These are phyloP conservation scores for Strix occidentalis DNA, from an alignment of 2,797 vertebrate genomes.

Conservation along the genomic window DNA sequence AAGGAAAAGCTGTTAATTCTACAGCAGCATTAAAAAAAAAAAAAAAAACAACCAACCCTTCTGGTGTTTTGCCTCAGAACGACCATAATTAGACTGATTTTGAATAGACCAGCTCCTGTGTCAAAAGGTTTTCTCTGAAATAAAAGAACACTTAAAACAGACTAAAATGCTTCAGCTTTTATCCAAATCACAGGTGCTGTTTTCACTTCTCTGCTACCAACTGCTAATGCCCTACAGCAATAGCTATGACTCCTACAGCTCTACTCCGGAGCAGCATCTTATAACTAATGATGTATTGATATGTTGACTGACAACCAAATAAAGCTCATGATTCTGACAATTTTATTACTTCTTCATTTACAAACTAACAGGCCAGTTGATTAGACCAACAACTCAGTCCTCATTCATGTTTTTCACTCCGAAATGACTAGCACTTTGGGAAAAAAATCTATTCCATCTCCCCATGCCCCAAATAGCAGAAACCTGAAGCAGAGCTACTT, in stretches of 20 bases:
- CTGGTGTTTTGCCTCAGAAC: not conserved
- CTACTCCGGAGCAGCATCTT: not conserved
- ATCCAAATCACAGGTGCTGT: not conserved
- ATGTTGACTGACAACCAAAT: not conserved
- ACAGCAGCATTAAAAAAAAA: not conserved
- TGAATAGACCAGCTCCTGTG: not conserved
- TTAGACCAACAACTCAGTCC: not conserved
- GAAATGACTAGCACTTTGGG: not conserved
- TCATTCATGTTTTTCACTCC: accelerated
- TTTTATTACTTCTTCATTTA: not conserved
- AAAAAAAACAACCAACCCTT: not conserved
- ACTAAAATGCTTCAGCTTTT: not conserved
- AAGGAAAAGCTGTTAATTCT: not conserved
- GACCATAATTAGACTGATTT: not conserved
- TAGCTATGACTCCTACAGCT: not conserved
- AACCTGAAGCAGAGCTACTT: not conserved
- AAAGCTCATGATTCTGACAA: not conserved
- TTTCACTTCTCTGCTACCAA: not conserved
- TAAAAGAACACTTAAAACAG: not conserved
- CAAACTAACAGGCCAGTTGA: not conserved
- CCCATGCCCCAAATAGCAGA: not conserved
- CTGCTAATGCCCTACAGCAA: not conserved
- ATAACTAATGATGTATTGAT: not conserved
- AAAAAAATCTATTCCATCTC: not conserved
- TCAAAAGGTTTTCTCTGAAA: not conserved